These are phyloP conservation scores for Meiosimyza platycephala DNA, from an alignment of 2,888 invertebrate genomes.

Conservation along the genomic window DNA sequence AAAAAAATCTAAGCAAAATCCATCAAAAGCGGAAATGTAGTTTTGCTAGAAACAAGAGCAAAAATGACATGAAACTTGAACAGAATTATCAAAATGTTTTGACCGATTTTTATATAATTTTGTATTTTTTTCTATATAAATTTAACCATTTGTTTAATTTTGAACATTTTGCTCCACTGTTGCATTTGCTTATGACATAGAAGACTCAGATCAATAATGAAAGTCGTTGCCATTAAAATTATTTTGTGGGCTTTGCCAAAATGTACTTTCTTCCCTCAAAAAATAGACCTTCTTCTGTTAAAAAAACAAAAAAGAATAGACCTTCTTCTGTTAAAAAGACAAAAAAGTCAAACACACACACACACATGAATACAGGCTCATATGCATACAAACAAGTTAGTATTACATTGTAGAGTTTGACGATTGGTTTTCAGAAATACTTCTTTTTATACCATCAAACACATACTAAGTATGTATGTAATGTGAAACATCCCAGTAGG, in stretches of 20 bases:
- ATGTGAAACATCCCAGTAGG: too few relatives aligned
- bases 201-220: slow-evolving; percentile 14
- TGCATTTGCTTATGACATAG: background rate
- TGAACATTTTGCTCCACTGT: slow-evolving; percentile 4
- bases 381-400: slow-evolving; percentile 3
- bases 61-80: too few relatives aligned
- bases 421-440: slow-evolving; percentile 17
- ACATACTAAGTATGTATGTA: too few relatives aligned
- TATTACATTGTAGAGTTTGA: slow-evolving; percentile 18
- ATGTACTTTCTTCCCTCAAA: background rate
- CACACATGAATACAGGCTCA: slow-evolving; percentile 1
- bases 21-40: too few relatives aligned
- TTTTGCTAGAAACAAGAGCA: too few relatives aligned
- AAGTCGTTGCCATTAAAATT: slow-evolving; percentile 11
- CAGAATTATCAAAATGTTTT: too few relatives aligned
- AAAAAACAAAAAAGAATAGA: background rate
- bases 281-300: too few relatives aligned
- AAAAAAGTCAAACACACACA: slow-evolving; percentile 1
- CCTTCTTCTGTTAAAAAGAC: background rate
- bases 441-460: background rate
- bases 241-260: background rate
- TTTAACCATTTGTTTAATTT: too few relatives aligned
- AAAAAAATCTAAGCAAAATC: too few relatives aligned
- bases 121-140: too few relatives aligned
- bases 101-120: too few relatives aligned